Percentiles rank a stretch among this genome's conserved stretches.
phyloP scores from a whole-genome alignment of 2,797 vertebrate genomes.

The Emydoidea blandingii region DNA sequence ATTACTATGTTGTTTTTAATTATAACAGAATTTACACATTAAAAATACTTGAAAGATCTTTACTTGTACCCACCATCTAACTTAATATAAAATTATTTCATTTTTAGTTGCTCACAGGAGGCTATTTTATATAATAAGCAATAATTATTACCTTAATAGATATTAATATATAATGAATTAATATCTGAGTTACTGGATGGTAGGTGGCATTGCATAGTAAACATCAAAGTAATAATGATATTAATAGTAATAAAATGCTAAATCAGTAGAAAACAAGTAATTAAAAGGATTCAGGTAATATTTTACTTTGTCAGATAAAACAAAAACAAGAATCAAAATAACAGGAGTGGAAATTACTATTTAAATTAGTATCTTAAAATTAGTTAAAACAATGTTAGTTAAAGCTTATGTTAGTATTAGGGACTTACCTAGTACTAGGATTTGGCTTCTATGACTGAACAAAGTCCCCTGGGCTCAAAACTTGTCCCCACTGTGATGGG shows the following conservation, averaged over 20 bases:
- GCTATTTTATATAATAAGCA: neutral
- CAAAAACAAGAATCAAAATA: neutral
- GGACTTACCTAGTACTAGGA: neutral
- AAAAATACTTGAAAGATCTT: neutral
- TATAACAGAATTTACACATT: neutral
- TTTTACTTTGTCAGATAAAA: neutral
- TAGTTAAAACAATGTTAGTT: neutral
- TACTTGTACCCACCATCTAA: neutral
- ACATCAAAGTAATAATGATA: neutral
- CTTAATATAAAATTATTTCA: neutral
- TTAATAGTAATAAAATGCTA: neutral
- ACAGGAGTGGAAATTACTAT: neutral
- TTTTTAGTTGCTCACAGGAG: neutral
- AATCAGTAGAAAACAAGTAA: neutral
- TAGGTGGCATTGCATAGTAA: neutral
- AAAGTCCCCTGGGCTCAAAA: neutral
- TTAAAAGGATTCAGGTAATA: neutral
- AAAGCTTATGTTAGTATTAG: neutral
- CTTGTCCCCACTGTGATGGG: neutral
- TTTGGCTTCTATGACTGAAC: neutral
- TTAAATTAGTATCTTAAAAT: neutral
- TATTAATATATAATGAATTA: neutral
- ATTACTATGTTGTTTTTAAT: slow-evolving; percentile 1
- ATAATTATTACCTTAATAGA: neutral
- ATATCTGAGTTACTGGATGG: neutral